Base-by-base conservation (phyloP, 2,888 invertebrate species). In the Nephrocerus scutellatus region DNA sequence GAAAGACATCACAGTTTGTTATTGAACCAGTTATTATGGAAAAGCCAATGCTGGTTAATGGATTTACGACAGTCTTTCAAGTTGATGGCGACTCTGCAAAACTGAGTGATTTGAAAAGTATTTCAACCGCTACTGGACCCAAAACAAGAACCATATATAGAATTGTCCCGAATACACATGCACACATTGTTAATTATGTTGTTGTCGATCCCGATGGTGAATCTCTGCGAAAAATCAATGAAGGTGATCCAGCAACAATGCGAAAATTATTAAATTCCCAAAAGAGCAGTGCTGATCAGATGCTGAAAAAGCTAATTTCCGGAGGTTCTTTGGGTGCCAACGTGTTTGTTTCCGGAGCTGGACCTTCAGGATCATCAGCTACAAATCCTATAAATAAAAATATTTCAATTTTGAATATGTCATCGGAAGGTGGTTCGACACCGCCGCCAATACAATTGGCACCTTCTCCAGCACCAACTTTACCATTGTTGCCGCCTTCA, bases 131-230 rank as follows among this genome's bases (percentile, higher is more conserved):
- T 43, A 45, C 2, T n/a, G 15, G 2, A 38, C 3, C 23, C 12
- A 36, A 29, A 3, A 36, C 41, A 0, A 55, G 56, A 31, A 46
- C 58, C 1, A 57, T 66, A 1, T 66, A 59, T 39, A 58, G 64
- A 6, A 59, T 66, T 13, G 59, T 63, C n/a, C 66, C 63, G 1
- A 66, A 63, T 34, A 63, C 66, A 2, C 65, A 66, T 45, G 63
- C 63, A 0, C 65, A 66, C 16, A 56, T 66, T n/a, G 57, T 65
- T 2, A 65, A 63, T 33, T 66, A 64, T 37, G 62, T 66, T 16
- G 56, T 66, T 3, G 53, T 66, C 2, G 63, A 66, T 30, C 56
- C 60, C 7, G 60, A 55, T 18, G 57, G 60, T 4, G 57, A 63
- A 4, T 59, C 63, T 4, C 43, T 63, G 46, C 56, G 55, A 15